phyloP scores from a whole-genome alignment of 2,113 vertebrate species.

The Tachysurus fulvidraco region DNA sequence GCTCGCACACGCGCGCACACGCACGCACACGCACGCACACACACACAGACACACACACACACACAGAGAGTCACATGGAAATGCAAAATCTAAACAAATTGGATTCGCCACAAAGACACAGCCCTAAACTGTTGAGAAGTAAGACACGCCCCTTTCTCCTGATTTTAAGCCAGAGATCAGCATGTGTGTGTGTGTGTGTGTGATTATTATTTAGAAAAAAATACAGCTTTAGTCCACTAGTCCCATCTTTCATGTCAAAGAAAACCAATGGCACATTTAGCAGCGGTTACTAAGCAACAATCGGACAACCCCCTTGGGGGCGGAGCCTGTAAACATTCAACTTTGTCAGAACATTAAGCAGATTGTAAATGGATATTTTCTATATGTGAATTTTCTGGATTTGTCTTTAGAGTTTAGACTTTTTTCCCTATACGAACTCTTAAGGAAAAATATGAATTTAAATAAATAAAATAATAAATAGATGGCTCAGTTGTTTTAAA shows the following conservation, averaged over 20 bases:
- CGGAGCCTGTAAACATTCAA: background rate
- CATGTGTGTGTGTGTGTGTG: background rate
- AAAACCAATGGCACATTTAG: background rate
- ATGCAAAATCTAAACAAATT: background rate
- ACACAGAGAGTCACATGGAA: background rate
- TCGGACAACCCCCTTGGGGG: too few relatives aligned
- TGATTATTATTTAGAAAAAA: too few relatives aligned
- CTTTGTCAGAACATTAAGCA: background rate
- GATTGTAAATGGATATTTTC: background rate
- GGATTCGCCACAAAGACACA: background rate
- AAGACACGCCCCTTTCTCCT: background rate
- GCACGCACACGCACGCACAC: background rate
- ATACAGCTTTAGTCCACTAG: background rate
- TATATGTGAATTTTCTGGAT: background rate
- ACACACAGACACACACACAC: background rate
- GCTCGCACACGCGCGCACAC: too few relatives aligned
- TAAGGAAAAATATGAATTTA: too few relatives aligned
- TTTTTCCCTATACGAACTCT: too few relatives aligned
- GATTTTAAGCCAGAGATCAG: background rate
- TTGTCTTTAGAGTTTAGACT: background rate
- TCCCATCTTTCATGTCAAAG: background rate
- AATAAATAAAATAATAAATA: too few relatives aligned
- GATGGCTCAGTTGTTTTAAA: too few relatives aligned
- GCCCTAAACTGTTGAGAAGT: background rate
- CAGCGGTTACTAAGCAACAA: background rate